Evolutionary conservation across 2,113 vertebrate genomes (phyloP).

Genomic region (Microcebus jonahi): DNA sequence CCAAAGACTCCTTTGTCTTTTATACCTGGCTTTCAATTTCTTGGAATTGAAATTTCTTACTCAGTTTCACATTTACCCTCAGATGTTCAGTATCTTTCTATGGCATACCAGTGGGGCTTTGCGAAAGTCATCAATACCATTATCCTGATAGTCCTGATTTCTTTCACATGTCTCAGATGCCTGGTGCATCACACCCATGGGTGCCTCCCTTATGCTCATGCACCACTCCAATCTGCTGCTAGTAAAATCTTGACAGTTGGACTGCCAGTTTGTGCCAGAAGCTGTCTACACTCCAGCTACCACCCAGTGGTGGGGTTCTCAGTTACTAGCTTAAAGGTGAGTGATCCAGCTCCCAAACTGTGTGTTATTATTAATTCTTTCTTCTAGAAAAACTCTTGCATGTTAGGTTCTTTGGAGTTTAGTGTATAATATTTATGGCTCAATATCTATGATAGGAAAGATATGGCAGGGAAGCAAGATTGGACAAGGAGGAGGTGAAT

Average conservation of each 20-base stretch:
- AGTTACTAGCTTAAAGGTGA: background rate
- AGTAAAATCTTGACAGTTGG: background rate
- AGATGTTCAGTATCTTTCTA: background rate
- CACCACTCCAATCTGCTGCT: background rate
- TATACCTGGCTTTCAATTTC: background rate
- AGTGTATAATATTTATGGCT: background rate
- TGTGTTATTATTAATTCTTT: background rate
- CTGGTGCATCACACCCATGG: fast-evolving
- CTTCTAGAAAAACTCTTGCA: background rate
- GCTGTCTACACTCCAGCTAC: background rate
- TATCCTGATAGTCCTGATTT: background rate
- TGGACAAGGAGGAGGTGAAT: background rate
- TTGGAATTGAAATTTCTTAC: background rate
- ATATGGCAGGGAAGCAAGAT: background rate
- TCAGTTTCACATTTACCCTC: background rate
- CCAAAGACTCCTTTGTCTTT: background rate
- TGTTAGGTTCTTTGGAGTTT: background rate
- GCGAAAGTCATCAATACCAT: background rate
- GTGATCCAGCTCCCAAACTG: background rate
- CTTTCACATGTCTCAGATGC: background rate
- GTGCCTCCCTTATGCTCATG: background rate
- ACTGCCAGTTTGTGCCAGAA: background rate
- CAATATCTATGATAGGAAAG: background rate
- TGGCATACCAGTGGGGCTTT: background rate
- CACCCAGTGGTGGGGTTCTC: background rate